Base-by-base conservation (phyloP, 2,888 invertebrate species). In the Lapara coniferarum region DNA sequence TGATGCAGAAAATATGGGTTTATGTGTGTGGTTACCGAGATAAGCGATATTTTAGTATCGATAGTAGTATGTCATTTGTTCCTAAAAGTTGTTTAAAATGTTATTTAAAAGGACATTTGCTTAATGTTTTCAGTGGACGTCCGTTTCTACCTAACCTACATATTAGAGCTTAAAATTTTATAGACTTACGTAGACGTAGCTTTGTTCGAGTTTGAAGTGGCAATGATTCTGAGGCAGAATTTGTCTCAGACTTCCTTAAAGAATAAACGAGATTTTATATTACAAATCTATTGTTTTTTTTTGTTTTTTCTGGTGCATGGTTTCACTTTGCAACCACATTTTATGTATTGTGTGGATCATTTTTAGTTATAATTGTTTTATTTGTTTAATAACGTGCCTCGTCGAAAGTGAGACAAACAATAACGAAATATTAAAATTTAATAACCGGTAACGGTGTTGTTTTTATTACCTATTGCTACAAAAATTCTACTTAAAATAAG, bases 121-220 rank as follows among this genome's bases (percentile, higher is more conserved):
- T 10, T 16, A 59, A 59, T 19, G 37, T 68, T 7, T 25, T 8
- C n/a, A 52, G 53, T 53, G 37, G 52, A 51, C 25, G 12, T 68
- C 59, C 16, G 46, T 49, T 63, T 12, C 14, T 12, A 52, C 44
- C 68, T 51, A 53, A 73, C 77, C 75, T 75, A 80, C 78, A 77
- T 81, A 78, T 75, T 72, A 74, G 55, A 71, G 71, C 75, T 79
- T 81, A 77, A 79, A 81, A 78, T 82, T 81, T 82, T 79, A 82
- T 79, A 72, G 73, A 77, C 72, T 75, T 72, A 69, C 71, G 69
- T 74, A 74, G 78, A 78, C 75, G 77, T 73, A 71, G 75, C 72
- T 71, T 70, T 72, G 72, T 69, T 71, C 69, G 70, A 78, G 70
- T 77, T 73, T 71, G 73, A 74, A 77, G 74, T 77, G 72, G 71